A percentile compares a stretch with the other conserved stretches of the same genome.
Evolutionary conservation across 2,797 vertebrate genomes (phyloP).

Genomic region (Takifugu rubripes): DNA sequence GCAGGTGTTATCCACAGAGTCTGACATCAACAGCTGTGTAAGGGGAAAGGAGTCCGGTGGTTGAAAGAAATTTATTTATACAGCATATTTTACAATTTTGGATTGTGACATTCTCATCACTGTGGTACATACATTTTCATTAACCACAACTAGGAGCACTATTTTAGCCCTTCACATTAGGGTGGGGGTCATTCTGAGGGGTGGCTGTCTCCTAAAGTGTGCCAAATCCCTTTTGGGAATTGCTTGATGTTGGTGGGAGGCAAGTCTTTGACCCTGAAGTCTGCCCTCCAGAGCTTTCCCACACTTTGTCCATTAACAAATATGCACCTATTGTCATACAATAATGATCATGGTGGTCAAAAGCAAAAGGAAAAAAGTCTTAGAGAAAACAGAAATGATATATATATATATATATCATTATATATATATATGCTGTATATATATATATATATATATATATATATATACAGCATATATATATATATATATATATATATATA

Average conservation of each 20-base stretch:
- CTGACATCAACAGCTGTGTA: not conserved
- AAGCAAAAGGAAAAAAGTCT: no score
- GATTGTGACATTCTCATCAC: conserved; percentile 25
- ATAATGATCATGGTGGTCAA: no score
- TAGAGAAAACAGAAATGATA: no score
- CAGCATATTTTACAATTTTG: not conserved
- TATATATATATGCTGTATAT: no score
- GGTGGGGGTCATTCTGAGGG: not conserved
- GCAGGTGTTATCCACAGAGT: not conserved
- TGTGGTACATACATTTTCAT: not conserved
- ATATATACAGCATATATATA: no score
- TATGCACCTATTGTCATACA: not conserved
- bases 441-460: no score
- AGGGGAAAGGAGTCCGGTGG: not conserved
- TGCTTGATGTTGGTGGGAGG: not conserved
- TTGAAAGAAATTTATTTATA: not conserved
- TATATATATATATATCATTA: no score
- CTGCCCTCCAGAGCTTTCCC: conserved; percentile 72
- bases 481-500: no score
- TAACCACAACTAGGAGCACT: no score
- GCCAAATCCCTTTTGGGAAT: conserved; percentile 36
- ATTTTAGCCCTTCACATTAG: not conserved
- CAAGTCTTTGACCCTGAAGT: conserved; percentile 12
- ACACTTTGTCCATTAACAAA: conserved; percentile 46
- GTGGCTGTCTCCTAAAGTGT: conserved; percentile 26